Conservation (phyloP, 2,888 invertebrate genomes). For the Vanessa cardui region DNA sequence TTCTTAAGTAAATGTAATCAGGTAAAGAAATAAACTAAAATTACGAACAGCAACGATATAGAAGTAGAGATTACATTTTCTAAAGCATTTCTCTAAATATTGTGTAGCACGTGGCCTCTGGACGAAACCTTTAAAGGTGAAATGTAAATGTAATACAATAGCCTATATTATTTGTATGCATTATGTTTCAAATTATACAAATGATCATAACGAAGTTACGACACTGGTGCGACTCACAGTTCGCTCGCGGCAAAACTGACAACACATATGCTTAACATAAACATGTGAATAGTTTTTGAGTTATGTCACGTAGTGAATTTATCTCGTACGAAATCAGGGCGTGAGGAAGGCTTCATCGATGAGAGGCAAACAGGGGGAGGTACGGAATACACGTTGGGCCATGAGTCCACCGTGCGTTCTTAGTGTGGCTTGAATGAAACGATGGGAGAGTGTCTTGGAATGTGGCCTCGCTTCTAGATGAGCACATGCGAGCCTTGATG, state of each 20-base stretch:
- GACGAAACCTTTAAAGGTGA: conserved; percentile 55
- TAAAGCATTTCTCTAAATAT: conserved; percentile 9
- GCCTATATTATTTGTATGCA: conserved; percentile 33
- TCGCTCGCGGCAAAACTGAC: conserved; percentile 56
- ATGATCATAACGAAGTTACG: conserved; percentile 46
- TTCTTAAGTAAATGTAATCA: conserved; percentile 14
- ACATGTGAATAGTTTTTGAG: conserved; percentile 83
- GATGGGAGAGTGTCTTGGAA: conserved; percentile 54
- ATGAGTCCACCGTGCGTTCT: conserved; percentile 61
- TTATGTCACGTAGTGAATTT: conserved; percentile 59
- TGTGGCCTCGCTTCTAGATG: conserved; percentile 79
- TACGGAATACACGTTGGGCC: conserved; percentile 64
- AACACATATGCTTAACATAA: conserved; percentile 66
- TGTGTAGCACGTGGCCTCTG: conserved; percentile 51
- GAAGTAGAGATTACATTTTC: conserved; percentile 10
- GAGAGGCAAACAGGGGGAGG: conserved; percentile 81
- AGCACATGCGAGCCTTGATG: conserved; percentile 81
- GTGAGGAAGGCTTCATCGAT: conserved; percentile 71
- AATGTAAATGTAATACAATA: conserved; percentile 37
- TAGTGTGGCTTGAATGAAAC: conserved; percentile 47
- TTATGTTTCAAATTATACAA: conserved; percentile 40
- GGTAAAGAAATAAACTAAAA: neutral
- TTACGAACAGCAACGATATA: conserved; percentile 8
- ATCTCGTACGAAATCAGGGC: conserved; percentile 70
- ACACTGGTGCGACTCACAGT: conserved; percentile 72